phyloP scores from a whole-genome alignment of 1,140 invertebrate genomes.

The Caenorhabditis latens region DNA sequence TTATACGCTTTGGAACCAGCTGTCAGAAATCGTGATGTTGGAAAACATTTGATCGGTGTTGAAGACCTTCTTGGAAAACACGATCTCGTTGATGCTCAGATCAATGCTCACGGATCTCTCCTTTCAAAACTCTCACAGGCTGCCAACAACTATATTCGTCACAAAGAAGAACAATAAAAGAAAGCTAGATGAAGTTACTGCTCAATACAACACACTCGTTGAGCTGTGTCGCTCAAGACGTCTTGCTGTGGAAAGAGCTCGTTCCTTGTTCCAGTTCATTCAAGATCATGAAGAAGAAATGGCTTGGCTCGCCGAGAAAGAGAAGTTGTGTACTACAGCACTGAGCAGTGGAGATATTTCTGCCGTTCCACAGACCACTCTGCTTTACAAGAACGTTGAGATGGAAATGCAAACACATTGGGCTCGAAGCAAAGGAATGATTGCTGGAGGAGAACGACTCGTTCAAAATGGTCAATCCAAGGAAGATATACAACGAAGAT shows the following conservation, averaged over 20 bases:
- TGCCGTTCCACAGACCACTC: slow-evolving; percentile 88
- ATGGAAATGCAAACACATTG: slow-evolving; percentile 91
- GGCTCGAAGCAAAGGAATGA: slow-evolving; percentile 86
- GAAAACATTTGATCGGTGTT: slow-evolving; percentile 90
- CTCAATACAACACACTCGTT: slow-evolving; percentile 79
- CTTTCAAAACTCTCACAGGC: slow-evolving; percentile 82
- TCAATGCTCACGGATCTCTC: slow-evolving; percentile 79
- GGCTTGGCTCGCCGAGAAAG: slow-evolving; percentile 92
- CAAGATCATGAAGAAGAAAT: slow-evolving; percentile 93
- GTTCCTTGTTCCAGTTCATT: slow-evolving; percentile 93
- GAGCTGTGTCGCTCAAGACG: slow-evolving; percentile 86
- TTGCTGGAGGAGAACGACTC: slow-evolving; percentile 84
- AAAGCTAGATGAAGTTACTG: slow-evolving; percentile 69
- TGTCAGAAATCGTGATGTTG: slow-evolving; percentile 89
- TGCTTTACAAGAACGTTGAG: slow-evolving; percentile 91
- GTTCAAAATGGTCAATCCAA: slow-evolving; percentile 85
- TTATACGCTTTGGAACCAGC: slow-evolving; percentile 82
- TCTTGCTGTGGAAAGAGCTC: slow-evolving; percentile 87
- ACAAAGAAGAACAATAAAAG: slow-evolving; percentile 78
- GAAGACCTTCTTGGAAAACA: slow-evolving; percentile 94
- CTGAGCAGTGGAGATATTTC: slow-evolving; percentile 93
- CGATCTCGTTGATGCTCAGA: slow-evolving; percentile 85
- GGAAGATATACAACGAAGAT: slow-evolving; percentile 79
- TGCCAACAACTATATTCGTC: slow-evolving; percentile 79
- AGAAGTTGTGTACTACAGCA: slow-evolving; percentile 88